Evolutionary conservation across 2,113 vertebrate species (phyloP), one percentile per base, ranked within the genome.

Genomic region (Phalacrocorax pelagicus): DNA sequence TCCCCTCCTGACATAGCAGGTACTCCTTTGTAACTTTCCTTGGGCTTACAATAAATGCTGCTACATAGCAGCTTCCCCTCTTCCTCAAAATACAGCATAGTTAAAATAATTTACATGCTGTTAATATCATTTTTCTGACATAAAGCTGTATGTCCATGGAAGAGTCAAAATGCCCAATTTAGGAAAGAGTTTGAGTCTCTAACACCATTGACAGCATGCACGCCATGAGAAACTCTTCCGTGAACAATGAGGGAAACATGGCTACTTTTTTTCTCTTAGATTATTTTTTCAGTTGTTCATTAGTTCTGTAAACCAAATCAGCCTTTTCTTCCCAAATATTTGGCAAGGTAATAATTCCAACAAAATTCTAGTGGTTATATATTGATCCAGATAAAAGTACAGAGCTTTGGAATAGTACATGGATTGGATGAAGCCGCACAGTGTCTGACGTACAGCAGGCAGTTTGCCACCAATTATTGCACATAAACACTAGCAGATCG

Each of bases 381-480:
- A 62, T 78, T 27, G 40, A 66, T 81, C 47, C 0, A 0, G 57
- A 34, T 47, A 58, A 42, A 88, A 61, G 10, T 7, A 62, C 1
- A 1, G 51, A 58, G 44, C 42, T 86, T 34, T 2, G 1, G 78
- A 49, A 67, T 57, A 81, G 26, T 3, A 38, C 24, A 54, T 0
- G 3, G 14, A 27, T 13, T 94, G 61, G 61, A 51, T 40, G 34
- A 65, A 73, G 29, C 22, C 1, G 2, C 0, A 0, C 19, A 27
- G 51, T 3, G 29, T 44, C 86, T 92, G 49, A 92, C 10, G 12
- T 29, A 93, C 90, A 92, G 61, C 75, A 91, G 49, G 57, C 72
- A 92, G 49, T 74, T 94, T 93, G 89, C 61, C 84, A 85, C 66
- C 66, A 92, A 67, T 90, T 92, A 90, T 20, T 61, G 66, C 67